These are phyloP conservation scores for Myotis pilosus DNA, from an alignment of 2,797 vertebrate species.

Conservation along the genomic window DNA sequence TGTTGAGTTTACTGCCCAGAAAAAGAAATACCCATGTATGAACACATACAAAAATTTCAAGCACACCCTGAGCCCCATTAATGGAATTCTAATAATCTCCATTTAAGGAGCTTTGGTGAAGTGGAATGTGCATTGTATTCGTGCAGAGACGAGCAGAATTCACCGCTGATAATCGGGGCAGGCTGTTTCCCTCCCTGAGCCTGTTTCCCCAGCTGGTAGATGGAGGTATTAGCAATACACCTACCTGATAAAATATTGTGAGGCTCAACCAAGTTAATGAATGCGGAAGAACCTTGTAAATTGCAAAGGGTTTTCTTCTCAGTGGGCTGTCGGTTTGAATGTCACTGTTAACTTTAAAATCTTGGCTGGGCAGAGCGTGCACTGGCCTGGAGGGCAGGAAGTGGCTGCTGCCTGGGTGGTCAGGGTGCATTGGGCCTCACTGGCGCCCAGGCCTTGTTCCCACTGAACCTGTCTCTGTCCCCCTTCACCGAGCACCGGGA, in stretches of 20 bases:
- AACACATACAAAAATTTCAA: background rate
- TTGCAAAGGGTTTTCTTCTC: background rate
- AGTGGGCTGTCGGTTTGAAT: background rate
- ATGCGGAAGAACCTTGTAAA: background rate
- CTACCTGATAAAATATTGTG: background rate
- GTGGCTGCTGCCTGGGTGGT: background rate
- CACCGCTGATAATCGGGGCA: background rate
- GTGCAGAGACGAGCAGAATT: background rate
- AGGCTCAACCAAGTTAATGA: background rate
- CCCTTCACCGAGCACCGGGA: background rate
- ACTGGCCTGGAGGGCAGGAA: background rate
- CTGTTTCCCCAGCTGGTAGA: background rate
- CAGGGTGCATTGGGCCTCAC: background rate
- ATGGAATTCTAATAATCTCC: background rate
- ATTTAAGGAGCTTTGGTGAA: background rate
- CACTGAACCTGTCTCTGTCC: too few relatives aligned
- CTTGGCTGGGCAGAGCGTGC: background rate
- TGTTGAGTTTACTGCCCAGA: background rate
- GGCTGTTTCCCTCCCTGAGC: background rate
- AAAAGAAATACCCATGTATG: background rate
- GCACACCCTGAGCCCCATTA: background rate
- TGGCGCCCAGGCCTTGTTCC: background rate
- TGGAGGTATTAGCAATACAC: background rate
- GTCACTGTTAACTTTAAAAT: background rate
- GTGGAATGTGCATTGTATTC: background rate